A percentile compares a stretch with the other conserved stretches of the same genome.
Conservation (phyloP, 2,797 vertebrate species). For the Huso huso region DNA sequence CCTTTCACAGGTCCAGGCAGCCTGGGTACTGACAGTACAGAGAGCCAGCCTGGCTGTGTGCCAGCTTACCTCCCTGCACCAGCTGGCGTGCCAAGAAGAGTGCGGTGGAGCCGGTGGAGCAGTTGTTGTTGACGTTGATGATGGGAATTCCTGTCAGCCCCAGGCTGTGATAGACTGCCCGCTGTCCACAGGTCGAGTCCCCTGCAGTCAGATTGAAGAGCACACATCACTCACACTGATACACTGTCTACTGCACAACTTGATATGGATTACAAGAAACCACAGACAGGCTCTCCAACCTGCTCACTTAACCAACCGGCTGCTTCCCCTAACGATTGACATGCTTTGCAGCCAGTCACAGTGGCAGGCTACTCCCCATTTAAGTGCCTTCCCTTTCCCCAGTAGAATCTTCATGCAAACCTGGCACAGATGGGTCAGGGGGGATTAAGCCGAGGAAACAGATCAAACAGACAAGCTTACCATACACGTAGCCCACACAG, state of each 20-base stretch:
- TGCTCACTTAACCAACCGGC: too few species aligned
- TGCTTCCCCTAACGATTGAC: too few species aligned
- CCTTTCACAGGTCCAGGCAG: too few species aligned
- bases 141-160: conserved; percentile 93
- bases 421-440: background rate
- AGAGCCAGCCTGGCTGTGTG: background rate
- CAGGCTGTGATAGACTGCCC: conserved; percentile 87
- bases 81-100: conserved; percentile 85
- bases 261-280: background rate
- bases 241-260: background rate
- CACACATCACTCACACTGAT: background rate
- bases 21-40: too few species aligned
- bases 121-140: conserved; percentile 94
- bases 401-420: too few species aligned
- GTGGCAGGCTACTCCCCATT: too few species aligned
- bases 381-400: too few species aligned
- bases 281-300: too few species aligned
- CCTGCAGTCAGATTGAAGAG: conserved; percentile 47
- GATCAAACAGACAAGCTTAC: conserved; percentile 45
- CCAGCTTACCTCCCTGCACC: conserved; percentile 76
- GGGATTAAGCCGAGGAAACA: background rate
- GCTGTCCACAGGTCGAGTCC: conserved; percentile 85
- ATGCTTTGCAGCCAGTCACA: too few species aligned
- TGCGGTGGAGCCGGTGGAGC: conserved; percentile 91
- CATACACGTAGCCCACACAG: conserved; percentile 88